These are phyloP conservation scores for Eidolon dupreanum DNA, from an alignment of 2,797 vertebrate genomes.

Conservation along the genomic window DNA sequence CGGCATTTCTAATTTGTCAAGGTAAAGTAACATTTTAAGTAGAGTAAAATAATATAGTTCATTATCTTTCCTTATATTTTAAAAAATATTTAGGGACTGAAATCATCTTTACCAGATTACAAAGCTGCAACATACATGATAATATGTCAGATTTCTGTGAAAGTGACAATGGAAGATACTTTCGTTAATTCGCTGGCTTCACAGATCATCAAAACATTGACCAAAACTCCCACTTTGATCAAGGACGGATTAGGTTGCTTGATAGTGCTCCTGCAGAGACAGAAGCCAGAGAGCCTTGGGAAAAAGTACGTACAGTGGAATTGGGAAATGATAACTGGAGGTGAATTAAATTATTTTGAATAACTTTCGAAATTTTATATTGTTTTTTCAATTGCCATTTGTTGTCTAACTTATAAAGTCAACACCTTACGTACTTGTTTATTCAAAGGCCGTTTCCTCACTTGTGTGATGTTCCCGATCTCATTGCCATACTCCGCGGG, in stretches of 20 bases:
- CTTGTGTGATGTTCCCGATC: slow-evolving; percentile 86
- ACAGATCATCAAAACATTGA: slow-evolving; percentile 90
- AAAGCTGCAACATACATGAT: slow-evolving; percentile 96
- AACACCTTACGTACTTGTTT: background rate
- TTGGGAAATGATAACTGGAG: background rate
- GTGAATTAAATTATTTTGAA: background rate
- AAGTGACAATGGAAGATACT: slow-evolving; percentile 90
- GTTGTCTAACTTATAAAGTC: background rate
- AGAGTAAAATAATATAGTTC: slow-evolving; percentile 13
- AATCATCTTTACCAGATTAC: slow-evolving; percentile 92
- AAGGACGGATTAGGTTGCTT: slow-evolving; percentile 92
- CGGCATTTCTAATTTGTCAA: background rate
- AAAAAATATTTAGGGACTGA: slow-evolving; percentile 91
- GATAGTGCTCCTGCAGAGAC: slow-evolving; percentile 94
- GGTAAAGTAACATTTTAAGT: slow-evolving; percentile 18
- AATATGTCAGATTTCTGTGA: slow-evolving; percentile 93
- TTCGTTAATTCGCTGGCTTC: slow-evolving; percentile 90
- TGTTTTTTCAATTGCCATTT: background rate
- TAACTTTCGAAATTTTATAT: background rate
- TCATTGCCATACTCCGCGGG: slow-evolving; percentile 87
- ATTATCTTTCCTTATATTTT: slow-evolving; percentile 42
- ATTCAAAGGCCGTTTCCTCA: slow-evolving; percentile 87
- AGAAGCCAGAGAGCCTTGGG: slow-evolving; percentile 89
- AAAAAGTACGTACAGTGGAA: slow-evolving; percentile 88
- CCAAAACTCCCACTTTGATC: slow-evolving; percentile 85